Conservation (phyloP, 53 echinoderm and acorn worm species). For the Patiria pectinifera region DNA sequence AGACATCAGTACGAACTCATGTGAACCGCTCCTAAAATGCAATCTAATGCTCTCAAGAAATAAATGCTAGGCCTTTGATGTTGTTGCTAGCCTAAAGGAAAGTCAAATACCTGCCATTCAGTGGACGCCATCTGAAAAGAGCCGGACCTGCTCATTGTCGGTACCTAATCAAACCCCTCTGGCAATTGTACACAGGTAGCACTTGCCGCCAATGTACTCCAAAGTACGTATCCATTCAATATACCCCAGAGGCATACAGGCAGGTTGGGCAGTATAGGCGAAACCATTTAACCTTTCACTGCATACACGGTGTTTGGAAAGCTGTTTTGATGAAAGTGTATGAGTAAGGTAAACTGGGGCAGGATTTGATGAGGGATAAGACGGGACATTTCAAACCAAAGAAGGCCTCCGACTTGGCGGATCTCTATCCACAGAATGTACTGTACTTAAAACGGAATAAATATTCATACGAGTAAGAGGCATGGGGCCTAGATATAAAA, state of each 20-base stretch:
- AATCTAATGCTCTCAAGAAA: background rate
- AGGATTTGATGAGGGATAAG: too few relatives aligned
- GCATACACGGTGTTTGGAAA: too few relatives aligned
- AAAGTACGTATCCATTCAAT: background rate
- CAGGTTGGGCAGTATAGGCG: background rate
- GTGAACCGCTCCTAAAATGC: background rate
- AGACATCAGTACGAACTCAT: background rate
- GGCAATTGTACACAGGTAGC: background rate
- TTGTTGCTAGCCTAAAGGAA: background rate
- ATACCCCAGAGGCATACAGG: background rate
- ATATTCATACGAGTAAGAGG: too few relatives aligned
- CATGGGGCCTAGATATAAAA: too few relatives aligned
- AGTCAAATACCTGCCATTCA: slow-evolving; percentile 5
- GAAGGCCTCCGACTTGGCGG: too few relatives aligned
- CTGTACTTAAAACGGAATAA: too few relatives aligned
- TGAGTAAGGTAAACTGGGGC: too few relatives aligned
- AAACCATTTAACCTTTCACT: background rate
- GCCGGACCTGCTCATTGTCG: background rate
- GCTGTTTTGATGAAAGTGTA: too few relatives aligned
- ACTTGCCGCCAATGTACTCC: background rate
- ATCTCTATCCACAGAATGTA: too few relatives aligned
- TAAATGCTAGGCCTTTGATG: background rate
- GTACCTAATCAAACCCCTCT: background rate
- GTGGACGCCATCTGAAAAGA: background rate
- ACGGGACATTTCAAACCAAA: too few relatives aligned